phyloP scores from a whole-genome alignment of 1,140 invertebrate genomes.

The Drosophila sulfurigaster region DNA sequence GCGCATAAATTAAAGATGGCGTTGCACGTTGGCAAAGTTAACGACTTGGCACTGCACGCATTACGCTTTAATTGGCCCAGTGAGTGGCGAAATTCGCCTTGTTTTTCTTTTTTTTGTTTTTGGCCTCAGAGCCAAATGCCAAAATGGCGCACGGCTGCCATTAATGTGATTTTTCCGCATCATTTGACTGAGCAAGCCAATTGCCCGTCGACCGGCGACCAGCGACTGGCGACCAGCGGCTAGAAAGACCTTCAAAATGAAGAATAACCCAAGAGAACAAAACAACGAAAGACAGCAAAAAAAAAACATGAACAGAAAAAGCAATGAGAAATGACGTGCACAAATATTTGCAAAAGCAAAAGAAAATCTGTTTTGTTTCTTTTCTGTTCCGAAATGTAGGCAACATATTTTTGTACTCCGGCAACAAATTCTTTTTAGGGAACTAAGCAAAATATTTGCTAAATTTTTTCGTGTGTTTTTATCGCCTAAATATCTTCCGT shows the following conservation, averaged over 20 bases:
- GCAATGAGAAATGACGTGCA: slow-evolving; percentile 65
- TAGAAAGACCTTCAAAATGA: slow-evolving; percentile 9
- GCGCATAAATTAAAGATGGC: slow-evolving; percentile 58
- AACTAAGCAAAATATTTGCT: slow-evolving; percentile 31
- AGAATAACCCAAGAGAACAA: slow-evolving; percentile 4
- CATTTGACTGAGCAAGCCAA: slow-evolving; percentile 68
- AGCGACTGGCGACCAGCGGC: slow-evolving; percentile 15
- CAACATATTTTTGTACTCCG: slow-evolving; percentile 20
- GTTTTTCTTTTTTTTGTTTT: slow-evolving; percentile 16
- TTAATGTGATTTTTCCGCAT: slow-evolving; percentile 80
- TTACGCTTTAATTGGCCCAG: slow-evolving; percentile 62
- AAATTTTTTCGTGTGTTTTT: slow-evolving; percentile 9
- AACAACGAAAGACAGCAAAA: background rate
- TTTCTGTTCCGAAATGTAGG: slow-evolving; percentile 27
- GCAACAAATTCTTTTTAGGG: slow-evolving; percentile 1
- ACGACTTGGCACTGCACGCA: slow-evolving; percentile 54
- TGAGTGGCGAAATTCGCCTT: slow-evolving; percentile 20
- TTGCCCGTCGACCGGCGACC: slow-evolving; percentile 16
- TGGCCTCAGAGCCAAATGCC: slow-evolving; percentile 42
- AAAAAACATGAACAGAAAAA: slow-evolving; percentile 33
- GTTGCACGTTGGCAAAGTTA: slow-evolving; percentile 50
- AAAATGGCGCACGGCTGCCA: slow-evolving; percentile 71
- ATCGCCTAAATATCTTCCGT: slow-evolving; percentile 8
- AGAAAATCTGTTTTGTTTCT: slow-evolving; percentile 10
- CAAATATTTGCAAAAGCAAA: slow-evolving; percentile 72